These are phyloP conservation scores for Mionectes macconnelli DNA, from an alignment of 2,113 vertebrate genomes.

Conservation along the genomic window DNA sequence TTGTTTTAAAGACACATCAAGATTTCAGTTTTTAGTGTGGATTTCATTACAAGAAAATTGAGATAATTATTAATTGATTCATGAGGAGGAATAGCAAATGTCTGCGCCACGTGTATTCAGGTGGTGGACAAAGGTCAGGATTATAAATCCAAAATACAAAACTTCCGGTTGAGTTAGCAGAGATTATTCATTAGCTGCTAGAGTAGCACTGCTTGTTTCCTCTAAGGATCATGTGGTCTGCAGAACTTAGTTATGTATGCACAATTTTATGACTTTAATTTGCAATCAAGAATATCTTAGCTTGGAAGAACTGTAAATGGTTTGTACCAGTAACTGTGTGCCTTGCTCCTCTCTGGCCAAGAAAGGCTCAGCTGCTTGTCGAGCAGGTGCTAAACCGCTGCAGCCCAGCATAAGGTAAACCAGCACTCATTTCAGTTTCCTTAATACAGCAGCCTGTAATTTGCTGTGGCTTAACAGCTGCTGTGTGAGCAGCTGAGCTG, in stretches of 20 bases:
- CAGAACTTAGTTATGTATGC: neutral
- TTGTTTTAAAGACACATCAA: neutral
- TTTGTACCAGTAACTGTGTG: neutral
- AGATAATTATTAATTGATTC: neutral
- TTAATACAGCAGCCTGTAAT: neutral
- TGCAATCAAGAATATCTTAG: neutral
- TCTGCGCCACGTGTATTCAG: accelerated
- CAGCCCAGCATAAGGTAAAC: neutral
- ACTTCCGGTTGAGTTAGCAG: neutral
- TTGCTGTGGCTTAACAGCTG: constrained; percentile 8
- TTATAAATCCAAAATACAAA: neutral
- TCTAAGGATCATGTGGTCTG: neutral
- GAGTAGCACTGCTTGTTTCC: neutral
- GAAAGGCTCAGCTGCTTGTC: neutral
- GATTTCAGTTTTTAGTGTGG: neutral
- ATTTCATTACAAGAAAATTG: neutral
- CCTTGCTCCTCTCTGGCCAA: neutral
- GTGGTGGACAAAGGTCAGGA: neutral
- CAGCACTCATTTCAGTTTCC: neutral
- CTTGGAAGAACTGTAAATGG: neutral
- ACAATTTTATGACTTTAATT: neutral
- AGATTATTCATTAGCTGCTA: neutral
- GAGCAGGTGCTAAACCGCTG: constrained; percentile 23
- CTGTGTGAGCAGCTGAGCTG: neutral
- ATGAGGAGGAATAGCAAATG: neutral